Conservation (phyloP, 1,140 invertebrate species). For the Elymnias hypermnestra region DNA sequence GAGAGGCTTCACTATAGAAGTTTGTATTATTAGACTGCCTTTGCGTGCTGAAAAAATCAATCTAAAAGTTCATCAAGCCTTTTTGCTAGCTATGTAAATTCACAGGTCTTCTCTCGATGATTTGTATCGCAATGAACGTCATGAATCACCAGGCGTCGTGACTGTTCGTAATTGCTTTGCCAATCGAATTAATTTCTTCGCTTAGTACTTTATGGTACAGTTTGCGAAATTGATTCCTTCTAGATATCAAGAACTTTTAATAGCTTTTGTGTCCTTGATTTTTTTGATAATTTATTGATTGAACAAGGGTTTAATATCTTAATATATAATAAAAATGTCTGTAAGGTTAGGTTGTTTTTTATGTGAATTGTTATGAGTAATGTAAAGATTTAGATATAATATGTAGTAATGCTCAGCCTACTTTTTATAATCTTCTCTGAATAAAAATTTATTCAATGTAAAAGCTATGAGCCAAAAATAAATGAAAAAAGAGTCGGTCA, state of each 20-base stretch:
- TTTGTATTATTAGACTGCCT: too few relatives aligned
- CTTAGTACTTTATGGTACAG: constrained; percentile 58
- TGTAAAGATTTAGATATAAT: too few relatives aligned
- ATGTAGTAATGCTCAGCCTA: too few relatives aligned
- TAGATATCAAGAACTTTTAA: constrained; percentile 47
- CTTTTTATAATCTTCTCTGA: too few relatives aligned
- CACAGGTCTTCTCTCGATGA: constrained; percentile 44
- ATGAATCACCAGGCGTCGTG: constrained; percentile 65
- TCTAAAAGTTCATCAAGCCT: constrained; percentile 48
- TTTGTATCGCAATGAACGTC: constrained; percentile 52
- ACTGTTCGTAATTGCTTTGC: constrained; percentile 64
- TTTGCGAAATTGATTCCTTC: constrained; percentile 63
- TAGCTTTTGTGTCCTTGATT: constrained; percentile 33
- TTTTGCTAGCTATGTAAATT: constrained; percentile 54
- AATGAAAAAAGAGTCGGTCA: too few relatives aligned
- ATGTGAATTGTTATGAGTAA: too few relatives aligned
- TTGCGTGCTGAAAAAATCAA: constrained; percentile 16
- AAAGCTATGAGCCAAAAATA: too few relatives aligned
- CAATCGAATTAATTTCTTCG: constrained; percentile 67
- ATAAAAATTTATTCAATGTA: too few relatives aligned
- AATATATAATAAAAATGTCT: too few relatives aligned
- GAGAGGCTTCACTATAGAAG: too few relatives aligned
- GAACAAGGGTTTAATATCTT: too few relatives aligned
- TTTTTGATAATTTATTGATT: constrained; percentile 39
- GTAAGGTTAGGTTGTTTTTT: too few relatives aligned